Evolutionary conservation across 2,797 vertebrate genomes (phyloP), one percentile per base, ranked within the genome.

Genomic region (Chaetodon trifasciatus): DNA sequence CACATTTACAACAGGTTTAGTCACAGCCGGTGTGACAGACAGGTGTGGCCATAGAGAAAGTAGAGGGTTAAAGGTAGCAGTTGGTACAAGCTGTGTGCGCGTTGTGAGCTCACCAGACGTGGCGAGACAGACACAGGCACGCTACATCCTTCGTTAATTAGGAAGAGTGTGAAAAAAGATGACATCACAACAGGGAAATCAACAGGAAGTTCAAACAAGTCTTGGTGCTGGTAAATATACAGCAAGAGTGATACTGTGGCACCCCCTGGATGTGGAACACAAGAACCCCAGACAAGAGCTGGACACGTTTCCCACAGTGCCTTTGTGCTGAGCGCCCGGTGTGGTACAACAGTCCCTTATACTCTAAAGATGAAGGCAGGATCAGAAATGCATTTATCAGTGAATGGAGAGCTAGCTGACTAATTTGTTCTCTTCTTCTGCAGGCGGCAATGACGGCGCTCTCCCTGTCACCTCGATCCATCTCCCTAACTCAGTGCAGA

Each of bases 181-280:
- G 40, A 84, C 72, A 46, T 80, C 53, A 69, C 71, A 65, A 71
- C 5, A 1, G 50, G 70, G 35, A 81, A 78, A 76, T 71, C 32
- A 73, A 79, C 21, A 23, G 64, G 74, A 76, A 78, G 60, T 61
- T 66, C 50, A 73, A 72, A 81, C 46, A 63, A 70, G 81, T 87
- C 74, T 56, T 79, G 67, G 84, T 87, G 91, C 93, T 93, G 91
- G 90, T 92, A 80, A 65, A 77, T 63, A 76, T 69, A 83, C 49
- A 35, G 63, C 69, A 42, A 52, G 50, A 23, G 66, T 17, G 71
- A 76, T 55, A 76, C 76, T 57, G 80, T 76, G 70, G 68, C 81
- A 46, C 71, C 69, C 77, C 66, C 78, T 77, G 56, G 67, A 78
- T 72, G 86, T 79, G 49, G 68, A 77, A 62, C 56, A 80, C 57